phyloP scores from a whole-genome alignment of 2,113 vertebrate species.

The Oxygymnocypris stewartii region DNA sequence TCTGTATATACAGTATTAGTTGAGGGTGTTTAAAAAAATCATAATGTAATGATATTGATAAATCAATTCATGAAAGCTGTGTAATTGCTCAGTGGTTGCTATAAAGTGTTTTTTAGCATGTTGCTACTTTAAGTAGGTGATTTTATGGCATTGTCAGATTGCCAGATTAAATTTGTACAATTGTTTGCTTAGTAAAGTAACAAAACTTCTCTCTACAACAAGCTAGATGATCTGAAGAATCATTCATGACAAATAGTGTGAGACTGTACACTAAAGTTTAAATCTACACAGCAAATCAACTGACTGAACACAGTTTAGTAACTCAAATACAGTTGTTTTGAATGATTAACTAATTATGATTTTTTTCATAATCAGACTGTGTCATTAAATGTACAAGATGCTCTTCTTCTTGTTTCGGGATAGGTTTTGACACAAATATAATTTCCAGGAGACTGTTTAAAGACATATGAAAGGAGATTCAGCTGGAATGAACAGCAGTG shows the following conservation, averaged over 20 bases:
- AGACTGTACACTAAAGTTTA: not conserved
- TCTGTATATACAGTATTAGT: too few relatives aligned
- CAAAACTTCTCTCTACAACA: not conserved
- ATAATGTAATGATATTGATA: too few relatives aligned
- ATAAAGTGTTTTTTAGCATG: not conserved
- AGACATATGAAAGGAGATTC: not conserved
- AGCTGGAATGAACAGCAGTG: not conserved
- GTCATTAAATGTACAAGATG: not conserved
- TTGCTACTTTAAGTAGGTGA: not conserved
- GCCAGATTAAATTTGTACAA: not conserved
- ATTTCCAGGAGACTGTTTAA: not conserved
- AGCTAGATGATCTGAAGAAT: not conserved
- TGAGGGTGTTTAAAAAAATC: too few relatives aligned
- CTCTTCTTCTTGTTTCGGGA: not conserved
- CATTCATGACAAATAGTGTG: not conserved
- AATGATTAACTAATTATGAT: not conserved
- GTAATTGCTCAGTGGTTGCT: too few relatives aligned
- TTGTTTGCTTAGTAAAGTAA: not conserved
- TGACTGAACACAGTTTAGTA: not conserved
- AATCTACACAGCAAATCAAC: not conserved
- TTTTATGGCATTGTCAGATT: not conserved
- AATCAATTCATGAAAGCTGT: not conserved
- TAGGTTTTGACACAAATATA: not conserved
- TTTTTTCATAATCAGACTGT: not conserved
- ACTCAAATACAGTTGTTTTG: not conserved